Conservation (phyloP, 2,888 invertebrate genomes). For the Amphiduros pacificus region DNA sequence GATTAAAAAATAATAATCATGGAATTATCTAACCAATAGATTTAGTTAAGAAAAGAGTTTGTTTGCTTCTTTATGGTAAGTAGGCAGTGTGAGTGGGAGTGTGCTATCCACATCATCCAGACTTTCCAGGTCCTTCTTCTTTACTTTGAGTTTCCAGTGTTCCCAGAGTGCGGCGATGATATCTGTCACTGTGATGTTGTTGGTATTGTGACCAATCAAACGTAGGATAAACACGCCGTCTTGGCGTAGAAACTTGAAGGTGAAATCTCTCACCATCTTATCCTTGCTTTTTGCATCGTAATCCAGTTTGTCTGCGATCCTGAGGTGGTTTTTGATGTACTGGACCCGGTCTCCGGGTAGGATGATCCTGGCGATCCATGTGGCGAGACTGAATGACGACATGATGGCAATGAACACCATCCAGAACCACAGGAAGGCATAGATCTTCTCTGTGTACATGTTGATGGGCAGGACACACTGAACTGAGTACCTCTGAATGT, state of each 20-base stretch:
- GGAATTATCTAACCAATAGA: no score
- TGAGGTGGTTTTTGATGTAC: slow-evolving; percentile 49
- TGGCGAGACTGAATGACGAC: slow-evolving; percentile 43
- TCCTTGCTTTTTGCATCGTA: not conserved
- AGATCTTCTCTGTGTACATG: slow-evolving; percentile 27
- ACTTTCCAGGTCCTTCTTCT: no score
- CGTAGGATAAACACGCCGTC: slow-evolving; percentile 56
- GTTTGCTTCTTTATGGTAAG: no score
- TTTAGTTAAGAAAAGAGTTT: no score
- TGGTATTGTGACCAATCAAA: slow-evolving; percentile 56
- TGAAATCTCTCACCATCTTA: slow-evolving; percentile 39
- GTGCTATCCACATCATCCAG: no score
- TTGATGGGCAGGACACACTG: slow-evolving; percentile 43
- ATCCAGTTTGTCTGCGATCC: slow-evolving; percentile 6
- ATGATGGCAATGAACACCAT: slow-evolving; percentile 44
- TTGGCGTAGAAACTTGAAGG: slow-evolving; percentile 51
- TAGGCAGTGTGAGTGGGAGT: no score
- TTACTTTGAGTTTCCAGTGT: no score
- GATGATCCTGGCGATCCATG: slow-evolving; percentile 38
- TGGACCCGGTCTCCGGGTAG: slow-evolving; percentile 19
- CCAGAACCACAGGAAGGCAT: slow-evolving; percentile 40
- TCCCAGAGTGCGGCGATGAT: no score
- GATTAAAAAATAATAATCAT: no score
- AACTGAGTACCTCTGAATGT: slow-evolving; percentile 46
- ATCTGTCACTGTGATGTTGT: slow-evolving; percentile 55